Evolutionary conservation across 1,140 invertebrate species (phyloP).

Genomic region (Andricus grossulariae): DNA sequence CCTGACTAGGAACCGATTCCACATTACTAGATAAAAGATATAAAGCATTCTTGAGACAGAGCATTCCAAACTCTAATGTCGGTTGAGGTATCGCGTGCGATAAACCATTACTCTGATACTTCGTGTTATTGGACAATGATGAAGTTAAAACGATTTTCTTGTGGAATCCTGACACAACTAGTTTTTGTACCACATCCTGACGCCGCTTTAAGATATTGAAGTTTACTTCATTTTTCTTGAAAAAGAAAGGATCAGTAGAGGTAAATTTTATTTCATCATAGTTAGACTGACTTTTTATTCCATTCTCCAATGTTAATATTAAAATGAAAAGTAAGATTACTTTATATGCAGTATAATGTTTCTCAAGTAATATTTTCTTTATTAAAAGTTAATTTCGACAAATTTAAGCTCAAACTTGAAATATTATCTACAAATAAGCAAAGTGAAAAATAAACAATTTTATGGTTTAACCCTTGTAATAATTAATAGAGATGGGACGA

Average conservation of each 20-base stretch:
- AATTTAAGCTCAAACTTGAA: too few species aligned
- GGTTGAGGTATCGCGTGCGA: conserved; percentile 89
- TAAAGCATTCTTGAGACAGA: conserved; percentile 92
- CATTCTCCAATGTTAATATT: too few species aligned
- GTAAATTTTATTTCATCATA: conserved; percentile 12
- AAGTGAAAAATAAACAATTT: too few species aligned
- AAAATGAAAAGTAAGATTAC: too few species aligned
- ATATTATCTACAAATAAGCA: too few species aligned
- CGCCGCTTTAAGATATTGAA: conserved; percentile 80
- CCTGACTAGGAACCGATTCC: conserved; percentile 43
- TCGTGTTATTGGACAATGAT: conserved; percentile 77
- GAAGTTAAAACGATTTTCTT: conserved; percentile 82
- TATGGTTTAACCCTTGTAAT: too few species aligned
- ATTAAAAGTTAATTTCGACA: too few species aligned
- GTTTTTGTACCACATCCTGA: conserved; percentile 80
- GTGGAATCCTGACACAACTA: conserved; percentile 79
- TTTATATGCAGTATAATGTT: too few species aligned
- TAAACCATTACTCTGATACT: conserved; percentile 79
- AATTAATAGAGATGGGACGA: too few species aligned
- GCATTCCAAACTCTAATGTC: conserved; percentile 91
- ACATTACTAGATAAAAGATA: conserved; percentile 76
- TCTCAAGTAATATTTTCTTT: too few species aligned
- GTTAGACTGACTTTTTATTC: too few species aligned
- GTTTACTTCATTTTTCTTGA: conserved; percentile 81
- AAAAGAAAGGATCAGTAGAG: conserved; percentile 53